phyloP scores from a whole-genome alignment of 2,888 invertebrate species.

The Synanthedon andrenaeformis region DNA sequence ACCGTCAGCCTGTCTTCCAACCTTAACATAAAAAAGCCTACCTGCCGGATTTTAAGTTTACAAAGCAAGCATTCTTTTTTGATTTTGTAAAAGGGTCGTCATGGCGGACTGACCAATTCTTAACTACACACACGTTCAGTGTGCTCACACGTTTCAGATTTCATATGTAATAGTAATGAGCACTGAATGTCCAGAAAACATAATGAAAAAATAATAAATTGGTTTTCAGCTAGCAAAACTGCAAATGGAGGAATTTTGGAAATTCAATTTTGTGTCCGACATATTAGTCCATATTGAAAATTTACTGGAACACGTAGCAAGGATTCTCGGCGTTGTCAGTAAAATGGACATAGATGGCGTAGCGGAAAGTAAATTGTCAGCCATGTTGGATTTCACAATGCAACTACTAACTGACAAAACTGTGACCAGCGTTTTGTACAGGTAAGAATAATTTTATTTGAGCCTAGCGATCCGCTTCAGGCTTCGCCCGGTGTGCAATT shows the following conservation, averaged over 20 bases:
- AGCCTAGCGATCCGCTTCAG: not conserved
- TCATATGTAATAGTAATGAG: not conserved
- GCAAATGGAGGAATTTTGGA: slow-evolving; percentile 56
- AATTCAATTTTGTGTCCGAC: slow-evolving; percentile 54
- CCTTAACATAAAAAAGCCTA: too few species aligned
- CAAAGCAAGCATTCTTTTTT: too few species aligned
- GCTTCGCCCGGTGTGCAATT: too few species aligned
- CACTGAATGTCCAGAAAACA: not conserved
- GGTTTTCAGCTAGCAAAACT: slow-evolving; percentile 36
- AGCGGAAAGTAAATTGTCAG: slow-evolving; percentile 32
- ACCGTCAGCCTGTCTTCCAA: too few species aligned
- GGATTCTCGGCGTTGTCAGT: slow-evolving; percentile 55
- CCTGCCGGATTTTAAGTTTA: too few species aligned
- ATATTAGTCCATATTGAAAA: slow-evolving; percentile 44
- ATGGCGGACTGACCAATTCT: too few species aligned
- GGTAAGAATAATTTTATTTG: slow-evolving; percentile 24
- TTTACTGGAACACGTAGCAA: slow-evolving; percentile 42
- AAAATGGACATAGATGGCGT: slow-evolving; percentile 41
- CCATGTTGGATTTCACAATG: slow-evolving; percentile 51
- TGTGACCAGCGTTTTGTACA: slow-evolving; percentile 48
- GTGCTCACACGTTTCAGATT: too few species aligned
- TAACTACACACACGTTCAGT: too few species aligned
- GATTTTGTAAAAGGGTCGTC: too few species aligned
- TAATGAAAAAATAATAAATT: not conserved
- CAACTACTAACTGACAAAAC: slow-evolving; percentile 56